Base-by-base conservation (phyloP, 2,888 invertebrate species). In the Abrostola tripartita region DNA sequence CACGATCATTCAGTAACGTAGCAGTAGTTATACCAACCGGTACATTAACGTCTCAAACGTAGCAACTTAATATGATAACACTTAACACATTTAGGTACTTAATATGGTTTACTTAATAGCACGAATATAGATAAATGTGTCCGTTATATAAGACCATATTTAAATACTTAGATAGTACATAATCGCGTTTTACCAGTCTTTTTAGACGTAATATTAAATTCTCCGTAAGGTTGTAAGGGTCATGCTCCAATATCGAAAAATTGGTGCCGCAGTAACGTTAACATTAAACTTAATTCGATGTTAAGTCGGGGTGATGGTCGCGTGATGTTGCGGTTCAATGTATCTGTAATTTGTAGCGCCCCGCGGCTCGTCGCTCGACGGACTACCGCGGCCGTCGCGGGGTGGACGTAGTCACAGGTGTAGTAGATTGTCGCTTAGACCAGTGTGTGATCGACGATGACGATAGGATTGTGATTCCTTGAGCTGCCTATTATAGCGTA, bases 401-500 rank as follows among this genome's bases (percentile, higher is more conserved):
- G 52, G 59, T 56, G 57, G 24, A 11, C 41, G 55, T 59, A 65
- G 72, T 73, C 68, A 65, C 77, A 60, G 76, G 78, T 78, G 75
- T 75, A 70, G 80, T 67, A 61, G 71, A 56, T 37, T 71, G 81
- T 76, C 78, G 79, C 72, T 61, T 76, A 68, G 72, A 79, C 67
- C 78, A 78, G 74, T 81, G 78, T 83, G 83, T 85, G 83, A 86
- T 84, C 71, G 72, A 79, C 78, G 74, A n/a, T n/a, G n/a, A 62
- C 58, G 78, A 81, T 81, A 80, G 79, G 73, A 83, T 81, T 83
- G 82, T 86, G 83, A 86, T 85, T 81, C 74, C 68, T 78, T 78
- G 74, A 78, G 85, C 82, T 85, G 83, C 81, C 82, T 85, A 81
- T 80, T 81, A 71, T 83, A 81, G 79, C 82, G 71, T 81, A 81